Conservation (phyloP, 1,140 invertebrate genomes). For the Pectinophora gossypiella region DNA sequence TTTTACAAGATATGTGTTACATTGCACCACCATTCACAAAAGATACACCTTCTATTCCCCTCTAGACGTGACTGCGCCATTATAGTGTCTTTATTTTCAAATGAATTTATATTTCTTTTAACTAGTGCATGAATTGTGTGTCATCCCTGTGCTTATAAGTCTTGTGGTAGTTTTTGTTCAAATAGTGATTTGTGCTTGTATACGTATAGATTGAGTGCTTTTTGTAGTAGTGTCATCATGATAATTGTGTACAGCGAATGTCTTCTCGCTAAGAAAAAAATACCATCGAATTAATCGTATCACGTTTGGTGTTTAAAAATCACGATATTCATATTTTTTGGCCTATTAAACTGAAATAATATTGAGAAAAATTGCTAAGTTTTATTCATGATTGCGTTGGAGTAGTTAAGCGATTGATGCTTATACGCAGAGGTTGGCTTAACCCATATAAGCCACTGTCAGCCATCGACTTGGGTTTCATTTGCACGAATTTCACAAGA, state of each 20-base stretch:
- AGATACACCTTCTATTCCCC: too few species aligned
- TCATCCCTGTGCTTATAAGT: too few species aligned
- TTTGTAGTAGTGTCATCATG: neutral
- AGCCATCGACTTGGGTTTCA: conserved; percentile 27
- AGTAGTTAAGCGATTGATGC: conserved; percentile 31
- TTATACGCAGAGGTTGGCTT: conserved; percentile 28
- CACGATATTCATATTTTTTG: conserved; percentile 72
- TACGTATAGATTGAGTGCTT: neutral
- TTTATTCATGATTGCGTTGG: conserved; percentile 19
- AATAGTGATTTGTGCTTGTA: neutral
- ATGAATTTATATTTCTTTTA: too few species aligned
- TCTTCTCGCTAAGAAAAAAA: neutral
- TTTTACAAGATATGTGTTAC: too few species aligned
- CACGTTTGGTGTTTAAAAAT: conserved; percentile 10
- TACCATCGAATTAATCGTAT: neutral
- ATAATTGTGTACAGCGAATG: too few species aligned
- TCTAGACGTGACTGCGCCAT: too few species aligned
- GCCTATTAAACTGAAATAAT: conserved; percentile 16
- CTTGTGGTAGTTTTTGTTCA: too few species aligned
- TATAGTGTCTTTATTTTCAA: too few species aligned
- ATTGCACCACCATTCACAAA: too few species aligned
- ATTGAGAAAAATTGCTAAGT: conserved; percentile 9
- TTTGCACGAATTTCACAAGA: conserved; percentile 31
- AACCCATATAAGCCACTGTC: conserved; percentile 21
- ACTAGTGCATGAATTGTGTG: too few species aligned